Evolutionary conservation across 2,888 invertebrate genomes (phyloP).

Genomic region (Microplitis manilae): DNA sequence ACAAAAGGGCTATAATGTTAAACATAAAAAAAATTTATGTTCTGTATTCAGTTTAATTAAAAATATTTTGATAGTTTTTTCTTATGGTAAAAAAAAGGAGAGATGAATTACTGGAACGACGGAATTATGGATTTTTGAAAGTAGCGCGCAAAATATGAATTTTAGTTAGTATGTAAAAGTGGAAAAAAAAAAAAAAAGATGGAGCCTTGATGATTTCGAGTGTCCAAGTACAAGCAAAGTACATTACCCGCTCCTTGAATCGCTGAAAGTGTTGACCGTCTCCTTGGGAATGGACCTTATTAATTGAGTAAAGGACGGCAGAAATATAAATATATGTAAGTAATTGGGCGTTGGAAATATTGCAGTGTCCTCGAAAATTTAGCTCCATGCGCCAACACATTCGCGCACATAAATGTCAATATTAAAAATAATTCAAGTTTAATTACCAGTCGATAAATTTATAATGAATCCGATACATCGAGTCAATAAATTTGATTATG

Average conservation of each 20-base stretch:
- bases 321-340: constrained; percentile 4
- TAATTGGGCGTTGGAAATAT: neutral
- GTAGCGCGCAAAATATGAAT: neutral
- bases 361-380: neutral
- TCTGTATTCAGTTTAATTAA: neutral
- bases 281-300: constrained; percentile 49
- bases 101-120: no score
- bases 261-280: constrained; percentile 40
- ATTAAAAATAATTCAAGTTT: neutral
- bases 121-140: no score
- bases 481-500: constrained; percentile 24
- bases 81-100: neutral
- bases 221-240: constrained; percentile 54
- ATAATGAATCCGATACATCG: neutral
- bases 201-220: neutral
- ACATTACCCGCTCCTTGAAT: constrained; percentile 52
- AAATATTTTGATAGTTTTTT: constrained; percentile 1
- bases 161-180: neutral
- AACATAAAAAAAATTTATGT: neutral
- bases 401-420: neutral
- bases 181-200: neutral
- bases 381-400: neutral
- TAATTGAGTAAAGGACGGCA: constrained; percentile 16
- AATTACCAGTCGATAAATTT: neutral
- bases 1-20: neutral